Evolutionary conservation across 2,797 vertebrate species (phyloP), one percentile per base, ranked within the genome.

Genomic region (Microcaecilia unicolor): DNA sequence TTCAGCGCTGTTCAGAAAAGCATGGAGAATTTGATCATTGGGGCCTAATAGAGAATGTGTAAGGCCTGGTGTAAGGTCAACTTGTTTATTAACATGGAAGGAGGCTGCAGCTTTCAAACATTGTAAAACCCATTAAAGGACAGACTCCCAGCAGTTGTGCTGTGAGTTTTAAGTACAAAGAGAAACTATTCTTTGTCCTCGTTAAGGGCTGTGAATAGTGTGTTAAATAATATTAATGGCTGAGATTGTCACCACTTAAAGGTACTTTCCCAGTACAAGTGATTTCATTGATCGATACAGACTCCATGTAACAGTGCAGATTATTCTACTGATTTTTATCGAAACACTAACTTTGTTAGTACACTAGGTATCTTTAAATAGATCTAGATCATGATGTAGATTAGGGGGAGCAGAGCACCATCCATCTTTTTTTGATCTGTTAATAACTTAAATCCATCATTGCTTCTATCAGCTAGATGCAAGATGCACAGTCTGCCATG

Each of bases 361-460:
- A 61, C 62, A 55, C 57, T 76, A 69, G 70, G 58, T 94, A 96
- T 95, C 92, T 92, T 89, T 96, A 95, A 95, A 90, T 93, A 90
- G 87, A 97, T 98, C 92, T 93, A 89, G 91, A 96, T 94, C 90
- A 95, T 96, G 90, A 94, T 89, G 89, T 91, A 93, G 92, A 98
- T 97, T 93, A 90, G 87, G 83, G 81, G 76, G 70, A 91, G 87
- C 89, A 85, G 82, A 44, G 76, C 61, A 40, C 81, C 91, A 96
- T 98, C 91, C 90, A 92, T 98, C 93, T 96, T 89, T 65, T 83
- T 92, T 82, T 92, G 91, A 95, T 93, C 85, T 49, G 89, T 91
- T 98, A 96, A 97, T 97, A 97, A 96, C 90, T 93, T 86, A 87
- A 93, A 98, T 97, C 94, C 91, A 97, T 98, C 93, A 97, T 82